Conservation (phyloP, 2,888 invertebrate genomes). For the Tachina fera region DNA sequence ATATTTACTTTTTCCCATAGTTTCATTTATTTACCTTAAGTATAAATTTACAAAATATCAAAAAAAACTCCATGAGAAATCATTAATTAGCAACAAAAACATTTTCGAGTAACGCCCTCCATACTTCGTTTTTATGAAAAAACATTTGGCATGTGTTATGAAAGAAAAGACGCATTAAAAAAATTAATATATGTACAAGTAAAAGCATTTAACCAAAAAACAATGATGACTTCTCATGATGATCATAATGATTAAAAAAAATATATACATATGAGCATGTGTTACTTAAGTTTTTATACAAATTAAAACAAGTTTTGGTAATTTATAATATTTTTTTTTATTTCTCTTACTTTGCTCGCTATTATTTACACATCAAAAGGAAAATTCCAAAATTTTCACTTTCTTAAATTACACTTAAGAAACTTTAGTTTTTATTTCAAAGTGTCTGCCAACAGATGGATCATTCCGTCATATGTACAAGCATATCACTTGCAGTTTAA, state of each 20-base stretch:
- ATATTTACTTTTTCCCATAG: slow-evolving; percentile 3
- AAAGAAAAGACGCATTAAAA: slow-evolving; percentile 16
- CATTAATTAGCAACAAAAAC: slow-evolving; percentile 53
- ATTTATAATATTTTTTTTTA: slow-evolving; percentile 58
- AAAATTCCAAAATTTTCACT: slow-evolving; percentile 59
- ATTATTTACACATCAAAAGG: slow-evolving; percentile 36
- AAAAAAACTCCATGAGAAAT: neutral
- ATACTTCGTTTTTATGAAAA: slow-evolving; percentile 27
- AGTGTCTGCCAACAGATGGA: slow-evolving; percentile 60
- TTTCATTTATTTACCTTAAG: neutral
- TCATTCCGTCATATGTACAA: slow-evolving; percentile 44
- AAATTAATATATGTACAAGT: neutral
- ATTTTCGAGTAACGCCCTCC: slow-evolving; percentile 21
- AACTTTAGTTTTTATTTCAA: slow-evolving; percentile 22
- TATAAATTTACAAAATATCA: neutral
- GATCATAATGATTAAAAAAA: slow-evolving; percentile 22
- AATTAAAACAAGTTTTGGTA: slow-evolving; percentile 55
- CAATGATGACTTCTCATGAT: slow-evolving; percentile 30
- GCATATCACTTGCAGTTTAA: slow-evolving; percentile 32
- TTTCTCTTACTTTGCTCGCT: neutral
- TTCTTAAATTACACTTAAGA: slow-evolving; percentile 62
- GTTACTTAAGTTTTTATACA: slow-evolving; percentile 37
- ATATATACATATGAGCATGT: slow-evolving; percentile 2
- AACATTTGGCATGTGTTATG: slow-evolving; percentile 49
- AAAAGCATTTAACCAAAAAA: slow-evolving; percentile 45